These are phyloP conservation scores for Hemicordylus capensis DNA, from an alignment of 2,113 vertebrate species.

Conservation along the genomic window DNA sequence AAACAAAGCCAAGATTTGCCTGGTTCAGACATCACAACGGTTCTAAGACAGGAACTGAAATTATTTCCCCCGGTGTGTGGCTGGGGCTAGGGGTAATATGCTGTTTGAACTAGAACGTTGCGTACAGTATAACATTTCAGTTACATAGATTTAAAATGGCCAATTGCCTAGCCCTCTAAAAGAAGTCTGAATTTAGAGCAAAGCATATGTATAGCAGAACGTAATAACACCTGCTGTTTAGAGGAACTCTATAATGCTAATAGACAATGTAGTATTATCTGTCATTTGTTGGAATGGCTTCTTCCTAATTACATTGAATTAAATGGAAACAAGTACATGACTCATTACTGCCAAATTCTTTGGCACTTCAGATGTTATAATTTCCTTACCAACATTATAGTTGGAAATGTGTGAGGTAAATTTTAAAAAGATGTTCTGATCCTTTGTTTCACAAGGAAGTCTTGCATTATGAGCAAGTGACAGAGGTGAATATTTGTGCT, in stretches of 20 bases:
- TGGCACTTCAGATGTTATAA: not conserved
- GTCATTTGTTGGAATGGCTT: not conserved
- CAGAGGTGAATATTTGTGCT: constrained; percentile 21
- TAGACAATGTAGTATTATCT: not conserved
- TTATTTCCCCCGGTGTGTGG: too few species aligned
- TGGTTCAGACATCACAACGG: too few species aligned
- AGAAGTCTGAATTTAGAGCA: not conserved
- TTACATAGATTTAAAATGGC: not conserved
- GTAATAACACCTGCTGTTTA: not conserved
- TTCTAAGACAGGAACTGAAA: too few species aligned
- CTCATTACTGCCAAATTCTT: not conserved
- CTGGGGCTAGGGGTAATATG: too few species aligned
- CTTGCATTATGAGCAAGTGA: not conserved
- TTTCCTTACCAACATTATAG: not conserved
- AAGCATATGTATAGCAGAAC: not conserved
- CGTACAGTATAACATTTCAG: not conserved
- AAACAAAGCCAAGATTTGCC: too few species aligned
- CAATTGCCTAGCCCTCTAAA: not conserved
- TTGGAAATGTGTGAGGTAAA: not conserved
- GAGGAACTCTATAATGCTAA: not conserved
- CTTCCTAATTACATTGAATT: not conserved
- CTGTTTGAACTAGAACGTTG: too few species aligned
- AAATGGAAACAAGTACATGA: not conserved
- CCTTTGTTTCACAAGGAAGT: not conserved
- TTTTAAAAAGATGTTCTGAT: not conserved